Base-by-base conservation (phyloP, 2,888 invertebrate genomes). In the Eristalinus sepulchralis region DNA sequence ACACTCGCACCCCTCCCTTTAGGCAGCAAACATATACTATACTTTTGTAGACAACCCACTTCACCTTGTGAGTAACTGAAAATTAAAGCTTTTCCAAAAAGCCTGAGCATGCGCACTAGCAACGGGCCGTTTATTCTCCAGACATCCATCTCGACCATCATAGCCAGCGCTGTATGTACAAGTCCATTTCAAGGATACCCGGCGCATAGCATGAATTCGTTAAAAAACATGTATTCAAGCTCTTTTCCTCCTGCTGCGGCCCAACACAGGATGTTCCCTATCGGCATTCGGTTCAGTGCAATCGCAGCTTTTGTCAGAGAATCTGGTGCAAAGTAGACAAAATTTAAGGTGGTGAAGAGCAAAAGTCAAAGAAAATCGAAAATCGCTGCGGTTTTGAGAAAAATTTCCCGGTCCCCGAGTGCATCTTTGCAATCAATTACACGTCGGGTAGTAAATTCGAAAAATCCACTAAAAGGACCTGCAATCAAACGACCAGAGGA, bases 141-240 rank as follows among this genome's bases (percentile, higher is more conserved):
- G 27, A 27, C 39, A n/a, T 2, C 47, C 47, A 3, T 9, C 17
- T 27, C 27, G 2, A 27, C 27, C 27, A 27, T 27, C 27, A 27
- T 27, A 2, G 27, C 27, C 47, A 17, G n/a, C n/a, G 4, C 13
- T 13, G 39, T 57, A 10, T 57, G 57, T 57, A 11, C 57, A 47
- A 17, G 47, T 20, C 33, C 36, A 67, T 75, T 80, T 81, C 85
- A 85, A 81, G 76, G 81, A 78, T 78, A 82, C 73, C 47, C n/a
- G 47, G 47, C 47, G 47, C 47, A 47, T 8, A 47, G 47, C 47
- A 47, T 47, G 47, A 47, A 17, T 8, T 17, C 27, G 27, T 27
- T 47, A 47, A 27, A 55, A 57, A 20, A 71, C 53, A 81, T 62
- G 53, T 17, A 57, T 66, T 76, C 47, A 80, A 77, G 81, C 71